Evolutionary conservation across 2,888 invertebrate species (phyloP).

Genomic region (Polietes domitor): DNA sequence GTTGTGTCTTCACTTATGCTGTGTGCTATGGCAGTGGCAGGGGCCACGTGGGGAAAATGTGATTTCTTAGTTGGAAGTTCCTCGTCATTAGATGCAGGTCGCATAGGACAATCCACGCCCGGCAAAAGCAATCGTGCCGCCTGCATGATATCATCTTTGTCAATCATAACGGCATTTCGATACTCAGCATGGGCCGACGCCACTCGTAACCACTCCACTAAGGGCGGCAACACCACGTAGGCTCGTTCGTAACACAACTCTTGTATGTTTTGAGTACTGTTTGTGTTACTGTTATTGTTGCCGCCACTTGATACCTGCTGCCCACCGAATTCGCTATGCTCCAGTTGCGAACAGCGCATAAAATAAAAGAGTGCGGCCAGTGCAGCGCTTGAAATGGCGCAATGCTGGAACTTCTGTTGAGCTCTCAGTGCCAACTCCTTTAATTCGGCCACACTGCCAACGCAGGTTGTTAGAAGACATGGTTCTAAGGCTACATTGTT

Average conservation of each 20-base stretch:
- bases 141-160: slow-evolving; percentile 93
- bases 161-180: slow-evolving; percentile 88
- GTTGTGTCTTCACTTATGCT: slow-evolving; percentile 76
- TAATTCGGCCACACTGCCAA: slow-evolving; percentile 90
- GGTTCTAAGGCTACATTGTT: slow-evolving; percentile 83
- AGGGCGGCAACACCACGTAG: slow-evolving; percentile 92
- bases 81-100: slow-evolving; percentile 83
- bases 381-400: slow-evolving; percentile 84
- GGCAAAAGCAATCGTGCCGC: slow-evolving; percentile 92
- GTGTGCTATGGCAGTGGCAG: slow-evolving; percentile 51
- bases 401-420: slow-evolving; percentile 81
- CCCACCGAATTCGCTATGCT: slow-evolving; percentile 83
- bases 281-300: slow-evolving; percentile 77
- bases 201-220: slow-evolving; percentile 95
- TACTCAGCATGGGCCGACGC: slow-evolving; percentile 91
- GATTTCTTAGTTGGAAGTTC: slow-evolving; percentile 80
- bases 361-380: slow-evolving; percentile 93
- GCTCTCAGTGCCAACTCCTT: slow-evolving; percentile 87
- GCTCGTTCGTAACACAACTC: slow-evolving; percentile 93
- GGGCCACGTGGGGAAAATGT: slow-evolving; percentile 64
- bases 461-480: slow-evolving; percentile 92
- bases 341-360: slow-evolving; percentile 94
- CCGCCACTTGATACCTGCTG: slow-evolving; percentile 70
- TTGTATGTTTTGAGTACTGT: slow-evolving; percentile 81
- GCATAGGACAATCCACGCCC: slow-evolving; percentile 93